Evolutionary conservation across 2,888 invertebrate genomes (phyloP), one percentile per base, ranked within the genome.

Genomic region (Temnothorax unifasciatus): DNA sequence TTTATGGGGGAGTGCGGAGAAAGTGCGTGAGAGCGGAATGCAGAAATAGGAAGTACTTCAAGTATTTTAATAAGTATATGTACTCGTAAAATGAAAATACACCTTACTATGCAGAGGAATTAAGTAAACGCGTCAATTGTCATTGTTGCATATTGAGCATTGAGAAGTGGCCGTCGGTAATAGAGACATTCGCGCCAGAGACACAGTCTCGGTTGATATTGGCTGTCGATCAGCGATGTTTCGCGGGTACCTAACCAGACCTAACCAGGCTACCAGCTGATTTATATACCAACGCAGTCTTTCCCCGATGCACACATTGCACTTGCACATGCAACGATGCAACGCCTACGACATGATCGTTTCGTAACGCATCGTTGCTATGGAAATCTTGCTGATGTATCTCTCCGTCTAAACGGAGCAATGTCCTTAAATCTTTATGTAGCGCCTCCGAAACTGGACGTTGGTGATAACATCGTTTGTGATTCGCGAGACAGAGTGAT

Each of bases 151-250:
- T 0, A 59, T 2, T 25, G 13, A 4, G 6, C 6, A 34, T 34
- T 34, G 6, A 34, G 34, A 9, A 6, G 18, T 47, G 52, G 47
- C 69, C 9, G 88, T 88, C 88, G 90, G 71, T 89, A 90, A 90
- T 44, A 81, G 59, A 83, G 34, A 34, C 34, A 86, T 44, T 82
- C 21, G 21, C 47, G 9, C 18, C 29, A 29, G 29, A 38, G 54
- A n/a, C 84, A 9, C 84, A 9, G 3, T 64, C 63, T 15, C 75
- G 0, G 90, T 82, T 85, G 89, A 85, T 90, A 89, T 66, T 38
- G 44, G 4, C 0, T 11, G 13, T 73, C 47, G 47, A 59, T 47
- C 15, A 25, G 57, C 47, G 59, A 69, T 4, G 15, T 68, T 57
- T 68, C 57, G 44, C 44, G 15, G 41, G n/a, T 57, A 66, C 34